Percentiles rank a stretch among this genome's conserved stretches.
These are phyloP conservation scores for Sebastes minor DNA, from an alignment of 2,797 vertebrate species.

Conservation along the genomic window DNA sequence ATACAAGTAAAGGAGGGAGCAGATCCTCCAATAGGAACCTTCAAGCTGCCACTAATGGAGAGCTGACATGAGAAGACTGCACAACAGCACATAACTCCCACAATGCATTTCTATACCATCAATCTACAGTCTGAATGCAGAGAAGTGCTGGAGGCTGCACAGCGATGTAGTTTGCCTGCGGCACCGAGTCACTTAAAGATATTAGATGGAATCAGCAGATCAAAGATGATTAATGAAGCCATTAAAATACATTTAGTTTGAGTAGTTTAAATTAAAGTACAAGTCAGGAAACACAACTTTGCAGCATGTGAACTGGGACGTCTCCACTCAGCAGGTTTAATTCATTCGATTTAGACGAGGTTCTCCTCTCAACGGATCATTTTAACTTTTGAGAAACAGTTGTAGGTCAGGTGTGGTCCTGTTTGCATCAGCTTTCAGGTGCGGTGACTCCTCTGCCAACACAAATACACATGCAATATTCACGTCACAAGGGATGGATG, in stretches of 20 bases:
- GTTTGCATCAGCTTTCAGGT: neutral
- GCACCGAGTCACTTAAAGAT: neutral
- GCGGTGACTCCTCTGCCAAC: too few relatives aligned
- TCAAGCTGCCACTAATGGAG: conserved; percentile 28
- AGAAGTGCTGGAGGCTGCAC: neutral
- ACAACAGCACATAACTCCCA: conserved; percentile 54
- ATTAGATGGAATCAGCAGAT: neutral
- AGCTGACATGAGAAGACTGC: conserved; percentile 50
- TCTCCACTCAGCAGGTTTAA: conserved; percentile 8
- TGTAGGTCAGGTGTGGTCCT: neutral
- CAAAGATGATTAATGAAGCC: neutral
- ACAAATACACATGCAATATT: neutral
- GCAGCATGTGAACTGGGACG: neutral
- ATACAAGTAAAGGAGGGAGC: conserved; percentile 61
- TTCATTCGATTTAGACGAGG: neutral
- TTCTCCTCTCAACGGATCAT: too few relatives aligned
- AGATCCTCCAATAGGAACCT: conserved; percentile 67
- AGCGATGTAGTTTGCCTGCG: neutral
- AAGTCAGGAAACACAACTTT: neutral
- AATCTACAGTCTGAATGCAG: conserved; percentile 29
- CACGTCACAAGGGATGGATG: neutral
- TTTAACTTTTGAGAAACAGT: neutral
- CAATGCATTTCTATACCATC: conserved; percentile 67
- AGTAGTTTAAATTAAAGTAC: neutral
- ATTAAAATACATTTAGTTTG: neutral